phyloP scores from a whole-genome alignment of 2,888 invertebrate species.

The Ypsolopha sequella region DNA sequence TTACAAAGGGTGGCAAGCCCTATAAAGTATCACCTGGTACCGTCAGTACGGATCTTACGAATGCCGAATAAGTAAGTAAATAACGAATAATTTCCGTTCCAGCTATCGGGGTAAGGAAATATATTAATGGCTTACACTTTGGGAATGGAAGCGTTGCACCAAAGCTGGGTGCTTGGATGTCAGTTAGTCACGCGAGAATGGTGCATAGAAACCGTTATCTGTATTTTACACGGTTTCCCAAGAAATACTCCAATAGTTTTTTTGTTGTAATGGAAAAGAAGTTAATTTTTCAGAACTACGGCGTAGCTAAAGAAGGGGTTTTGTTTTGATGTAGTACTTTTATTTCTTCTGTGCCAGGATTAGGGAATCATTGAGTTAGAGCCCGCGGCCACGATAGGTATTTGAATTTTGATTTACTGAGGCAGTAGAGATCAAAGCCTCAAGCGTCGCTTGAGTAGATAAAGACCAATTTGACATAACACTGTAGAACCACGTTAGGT shows the following conservation, averaged over 20 bases:
- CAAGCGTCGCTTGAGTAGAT: too few relatives aligned
- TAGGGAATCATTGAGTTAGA: too few relatives aligned
- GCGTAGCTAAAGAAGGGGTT: too few relatives aligned
- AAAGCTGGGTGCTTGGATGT: conserved; percentile 19
- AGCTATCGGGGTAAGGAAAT: not conserved
- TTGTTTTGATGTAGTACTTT: too few relatives aligned
- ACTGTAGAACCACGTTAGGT: too few relatives aligned
- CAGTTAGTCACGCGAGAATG: conserved; percentile 36
- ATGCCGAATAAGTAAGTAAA: not conserved
- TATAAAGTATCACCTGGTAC: conserved; percentile 24
- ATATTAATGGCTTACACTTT: conserved; percentile 13
- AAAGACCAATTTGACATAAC: too few relatives aligned
- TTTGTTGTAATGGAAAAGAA: not conserved
- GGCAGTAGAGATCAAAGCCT: too few relatives aligned
- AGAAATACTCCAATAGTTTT: not conserved
- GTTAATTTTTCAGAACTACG: not conserved
- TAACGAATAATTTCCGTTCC: not conserved
- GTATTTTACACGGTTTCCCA: not conserved
- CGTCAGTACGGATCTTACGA: conserved; percentile 22
- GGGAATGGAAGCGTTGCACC: conserved; percentile 39
- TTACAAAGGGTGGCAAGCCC: conserved; percentile 1
- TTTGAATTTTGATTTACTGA: too few relatives aligned
- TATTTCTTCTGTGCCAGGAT: too few relatives aligned
- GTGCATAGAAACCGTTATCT: conserved; percentile 18
- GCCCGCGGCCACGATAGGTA: too few relatives aligned